Evolutionary conservation across 2,113 vertebrate genomes (phyloP), one percentile per base, ranked within the genome.

Genomic region (Spea bombifrons): DNA sequence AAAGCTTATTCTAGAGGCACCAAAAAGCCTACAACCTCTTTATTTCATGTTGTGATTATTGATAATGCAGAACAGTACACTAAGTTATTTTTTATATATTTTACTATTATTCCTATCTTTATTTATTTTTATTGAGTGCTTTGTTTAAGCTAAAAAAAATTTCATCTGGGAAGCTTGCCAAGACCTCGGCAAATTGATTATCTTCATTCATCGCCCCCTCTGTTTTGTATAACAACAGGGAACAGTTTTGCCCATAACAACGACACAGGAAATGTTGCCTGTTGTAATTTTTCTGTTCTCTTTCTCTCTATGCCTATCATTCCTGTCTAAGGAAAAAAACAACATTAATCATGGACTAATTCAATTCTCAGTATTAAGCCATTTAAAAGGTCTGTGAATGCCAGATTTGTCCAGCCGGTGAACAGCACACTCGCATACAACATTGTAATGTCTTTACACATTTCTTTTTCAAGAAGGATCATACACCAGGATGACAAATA

Each of bases 311-410:
- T 49, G 61, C 55, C 67, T 44, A 69, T 45, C n/a, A 0, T 59
- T 55, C 17, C 84, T 70, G 66, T 70, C 55, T 63, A 8, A 8
- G 44, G 65, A 44, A 75, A 45, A 71, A 83, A 84, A 80, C 55
- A 74, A 5, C 73, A 65, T 71, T 48, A 82, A 81, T 83, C 47
- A 71, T n/a, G 66, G 52, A 66, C 72, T 84, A 75, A 86, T 87
- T 81, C 16, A 83, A 75, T 85, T 53, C 66, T 67, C 53, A 71
- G 68, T 82, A 81, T 80, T 72, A 82, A 82, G 78, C 68, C 71
- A 86, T 74, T 57, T 73, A 12, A 78, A 71, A 46, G 66, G 75
- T 82, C 75, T 53, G 53, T 59, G 53, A 30, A 52, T 57, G 66
- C 66, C 69, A 10, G 49, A 75, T 53, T 52, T 64, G 48, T 30